phyloP scores from a whole-genome alignment of 2,888 invertebrate genomes.

The Lithophane socia region DNA sequence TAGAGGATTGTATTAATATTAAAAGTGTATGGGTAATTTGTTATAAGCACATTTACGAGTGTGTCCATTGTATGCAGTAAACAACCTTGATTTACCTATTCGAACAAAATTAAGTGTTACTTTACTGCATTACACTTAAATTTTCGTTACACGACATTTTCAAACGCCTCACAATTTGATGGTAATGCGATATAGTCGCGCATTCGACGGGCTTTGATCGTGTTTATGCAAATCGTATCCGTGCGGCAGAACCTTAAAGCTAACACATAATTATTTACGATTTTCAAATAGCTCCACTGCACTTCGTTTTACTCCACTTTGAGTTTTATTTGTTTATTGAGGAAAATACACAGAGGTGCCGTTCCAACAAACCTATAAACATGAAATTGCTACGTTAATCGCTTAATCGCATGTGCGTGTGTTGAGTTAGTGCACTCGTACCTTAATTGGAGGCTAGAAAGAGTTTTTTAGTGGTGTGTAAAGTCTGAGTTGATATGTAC shows the following conservation, averaged over 20 bases:
- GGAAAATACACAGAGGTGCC: conserved; percentile 40
- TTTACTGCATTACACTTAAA: conserved; percentile 13
- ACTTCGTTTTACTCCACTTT: conserved; percentile 39
- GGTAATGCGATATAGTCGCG: conserved; percentile 12
- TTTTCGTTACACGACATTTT: conserved; percentile 16
- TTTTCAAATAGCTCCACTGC: conserved; percentile 35
- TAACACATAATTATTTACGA: conserved; percentile 41
- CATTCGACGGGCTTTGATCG: conserved; percentile 10
- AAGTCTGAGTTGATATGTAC: conserved; percentile 2
- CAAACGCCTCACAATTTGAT: conserved; percentile 14
- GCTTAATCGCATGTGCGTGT: conserved; percentile 48
- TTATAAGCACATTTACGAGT: neutral
- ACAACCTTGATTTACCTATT: neutral
- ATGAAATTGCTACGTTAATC: conserved; percentile 50
- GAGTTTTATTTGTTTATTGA: conserved; percentile 50
- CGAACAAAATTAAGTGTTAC: neutral
- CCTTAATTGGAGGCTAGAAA: conserved; percentile 35
- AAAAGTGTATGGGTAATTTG: neutral
- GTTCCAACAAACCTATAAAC: conserved; percentile 46
- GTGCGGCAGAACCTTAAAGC: conserved; percentile 29
- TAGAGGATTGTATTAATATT: neutral
- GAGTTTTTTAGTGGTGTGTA: conserved; percentile 16
- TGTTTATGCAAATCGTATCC: conserved; percentile 52
- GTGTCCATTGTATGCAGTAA: neutral
- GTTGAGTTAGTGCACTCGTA: conserved; percentile 15